These are phyloP conservation scores for Leptothorax acervorum DNA, from an alignment of 2,888 invertebrate genomes.

Conservation along the genomic window DNA sequence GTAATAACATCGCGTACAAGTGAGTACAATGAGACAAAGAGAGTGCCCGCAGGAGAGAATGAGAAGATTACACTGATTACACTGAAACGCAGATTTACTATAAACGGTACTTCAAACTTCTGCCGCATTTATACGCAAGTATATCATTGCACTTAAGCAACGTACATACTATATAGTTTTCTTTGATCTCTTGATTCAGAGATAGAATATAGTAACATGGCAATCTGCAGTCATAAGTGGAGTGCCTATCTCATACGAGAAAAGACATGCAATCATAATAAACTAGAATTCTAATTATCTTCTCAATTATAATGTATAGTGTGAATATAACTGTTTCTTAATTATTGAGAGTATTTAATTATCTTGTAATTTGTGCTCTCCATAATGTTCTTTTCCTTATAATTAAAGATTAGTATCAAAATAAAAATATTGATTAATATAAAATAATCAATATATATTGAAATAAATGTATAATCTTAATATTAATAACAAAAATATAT, in stretches of 20 bases:
- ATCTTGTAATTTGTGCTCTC: background rate
- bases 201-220: background rate
- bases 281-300: conserved; percentile 33
- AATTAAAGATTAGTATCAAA: conserved; percentile 5
- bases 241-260: background rate
- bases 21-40: background rate
- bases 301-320: conserved; percentile 19
- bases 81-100: background rate
- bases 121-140: conserved; percentile 58
- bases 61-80: background rate
- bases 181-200: conserved; percentile 29
- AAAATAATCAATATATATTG: background rate
- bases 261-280: conserved; percentile 20
- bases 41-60: background rate
- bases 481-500: too few relatives aligned
- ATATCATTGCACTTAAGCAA: conserved; percentile 35
- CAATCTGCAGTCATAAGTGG: conserved; percentile 17
- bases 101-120: conserved; percentile 64
- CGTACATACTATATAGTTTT: background rate
- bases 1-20: background rate
- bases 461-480: background rate
- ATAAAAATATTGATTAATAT: background rate
- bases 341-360: conserved; percentile 25
- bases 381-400: background rate
- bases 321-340: conserved; percentile 1